Evolutionary conservation across 2,113 vertebrate genomes (phyloP), one percentile per base, ranked within the genome.

Genomic region (Hyperopisus bebe): DNA sequence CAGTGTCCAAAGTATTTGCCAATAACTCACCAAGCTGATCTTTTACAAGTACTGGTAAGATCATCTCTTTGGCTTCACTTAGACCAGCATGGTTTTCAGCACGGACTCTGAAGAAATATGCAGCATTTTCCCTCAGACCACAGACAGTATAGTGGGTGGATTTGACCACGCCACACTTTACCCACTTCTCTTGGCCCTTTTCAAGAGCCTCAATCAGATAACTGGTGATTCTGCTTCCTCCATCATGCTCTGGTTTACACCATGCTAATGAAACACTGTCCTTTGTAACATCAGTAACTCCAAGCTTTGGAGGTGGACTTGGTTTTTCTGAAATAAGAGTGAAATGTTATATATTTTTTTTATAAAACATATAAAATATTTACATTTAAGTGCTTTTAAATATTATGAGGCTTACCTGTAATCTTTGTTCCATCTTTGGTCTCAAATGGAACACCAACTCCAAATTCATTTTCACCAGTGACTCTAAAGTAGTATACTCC

Each of bases 101-200:
- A 94, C 94, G 96, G 31, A 99, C 97, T 91, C 98, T 97, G 95
- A 99, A 99, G 95, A 96, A 99, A 92, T 99, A 99, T 91, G 99
- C 98, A 17, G 94, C 94, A 44, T 97, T 97, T 92, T 99, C 97
- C 92, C 97, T 97, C 90, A 99, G 96, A 84, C 98, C 97, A 53
- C 93, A 97, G 90, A 99, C 96, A 90, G 96, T 93, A 10, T 98
- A 96, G 90, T 97, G 96, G 89, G 96, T 97, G 91, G 94, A 94
- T 94, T 99, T 99, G 48, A 97, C 97, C 66, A 96, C 92, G 0
- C 97, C 98, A 96, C 97, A 99, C 91, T 96, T 98, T 66, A 98
- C 95, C 98, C 98, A 99, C 87, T 98, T 99, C 93, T 98, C 97
- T 91, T 99, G 97, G 93, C 97, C 98, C 92, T 99, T 99, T 93